Evolutionary conservation across 2,113 vertebrate genomes (phyloP).

Genomic region (Lycocorax pyrrhopterus): DNA sequence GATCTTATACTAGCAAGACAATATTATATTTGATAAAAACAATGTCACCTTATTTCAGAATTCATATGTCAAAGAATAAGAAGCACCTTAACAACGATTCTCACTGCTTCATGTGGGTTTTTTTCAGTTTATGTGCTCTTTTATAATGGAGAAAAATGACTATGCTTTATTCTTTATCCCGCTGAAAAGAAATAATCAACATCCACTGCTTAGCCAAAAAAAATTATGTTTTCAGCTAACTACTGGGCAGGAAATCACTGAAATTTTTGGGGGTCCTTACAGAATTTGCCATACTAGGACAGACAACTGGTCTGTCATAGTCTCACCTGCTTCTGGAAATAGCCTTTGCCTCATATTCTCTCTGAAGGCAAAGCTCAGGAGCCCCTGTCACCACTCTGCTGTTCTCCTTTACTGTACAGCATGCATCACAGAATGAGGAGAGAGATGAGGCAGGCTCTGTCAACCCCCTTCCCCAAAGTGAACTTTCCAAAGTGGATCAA

Average conservation of each 20-base stretch:
- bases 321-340: neutral
- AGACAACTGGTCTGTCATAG: neutral
- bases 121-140: neutral
- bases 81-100: neutral
- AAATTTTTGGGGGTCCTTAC: neutral
- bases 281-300: neutral
- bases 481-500: neutral
- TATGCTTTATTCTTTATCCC: neutral
- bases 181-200: neutral
- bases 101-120: neutral
- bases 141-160: neutral
- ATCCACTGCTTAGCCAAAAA: neutral
- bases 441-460: neutral
- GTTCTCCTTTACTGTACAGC: neutral
- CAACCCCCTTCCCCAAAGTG: neutral
- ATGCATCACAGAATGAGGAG: neutral
- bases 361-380: neutral
- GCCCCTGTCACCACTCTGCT: neutral
- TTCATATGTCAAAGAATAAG: neutral
- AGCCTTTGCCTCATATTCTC: neutral
- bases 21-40: neutral
- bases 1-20: neutral
- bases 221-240: neutral
- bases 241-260: neutral
- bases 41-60: neutral